Evolutionary conservation across 2,888 invertebrate genomes (phyloP).

Genomic region (Aricia artaxerxes): DNA sequence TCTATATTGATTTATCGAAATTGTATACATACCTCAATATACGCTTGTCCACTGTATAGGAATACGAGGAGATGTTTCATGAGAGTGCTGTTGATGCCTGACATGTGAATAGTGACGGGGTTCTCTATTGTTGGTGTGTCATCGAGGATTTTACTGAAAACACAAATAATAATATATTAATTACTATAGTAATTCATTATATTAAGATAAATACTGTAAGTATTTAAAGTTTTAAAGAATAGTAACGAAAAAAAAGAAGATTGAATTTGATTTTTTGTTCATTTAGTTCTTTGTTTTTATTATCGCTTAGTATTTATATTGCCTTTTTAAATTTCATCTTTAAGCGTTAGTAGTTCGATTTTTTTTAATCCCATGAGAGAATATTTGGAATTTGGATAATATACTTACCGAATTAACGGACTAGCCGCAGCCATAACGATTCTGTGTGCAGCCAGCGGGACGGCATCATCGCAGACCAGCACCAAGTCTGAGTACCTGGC

Average conservation of each 20-base stretch:
- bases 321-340: background rate
- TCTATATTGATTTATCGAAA: background rate
- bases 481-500: constrained; percentile 93
- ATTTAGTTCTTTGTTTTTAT: background rate
- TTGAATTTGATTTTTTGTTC: background rate
- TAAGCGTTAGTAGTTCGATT: background rate
- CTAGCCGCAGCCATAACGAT: constrained; percentile 93
- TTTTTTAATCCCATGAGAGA: background rate
- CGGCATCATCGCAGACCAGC: constrained; percentile 92
- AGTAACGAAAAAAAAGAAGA: too few species aligned
- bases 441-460: constrained; percentile 89
- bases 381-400: background rate
- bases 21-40: constrained; percentile 82
- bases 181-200: too few species aligned
- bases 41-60: constrained; percentile 92
- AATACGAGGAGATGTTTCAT: constrained; percentile 91
- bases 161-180: constrained; percentile 33
- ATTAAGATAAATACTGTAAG: too few species aligned
- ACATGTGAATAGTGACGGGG: constrained; percentile 90
- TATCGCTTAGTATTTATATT: background rate
- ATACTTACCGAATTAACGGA: constrained; percentile 86
- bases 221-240: too few species aligned
- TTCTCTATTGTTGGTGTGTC: constrained; percentile 86
- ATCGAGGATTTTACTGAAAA: constrained; percentile 84
- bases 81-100: constrained; percentile 89